These are phyloP conservation scores for Callipepla squamata DNA, from an alignment of 2,113 vertebrate genomes.

Conservation along the genomic window DNA sequence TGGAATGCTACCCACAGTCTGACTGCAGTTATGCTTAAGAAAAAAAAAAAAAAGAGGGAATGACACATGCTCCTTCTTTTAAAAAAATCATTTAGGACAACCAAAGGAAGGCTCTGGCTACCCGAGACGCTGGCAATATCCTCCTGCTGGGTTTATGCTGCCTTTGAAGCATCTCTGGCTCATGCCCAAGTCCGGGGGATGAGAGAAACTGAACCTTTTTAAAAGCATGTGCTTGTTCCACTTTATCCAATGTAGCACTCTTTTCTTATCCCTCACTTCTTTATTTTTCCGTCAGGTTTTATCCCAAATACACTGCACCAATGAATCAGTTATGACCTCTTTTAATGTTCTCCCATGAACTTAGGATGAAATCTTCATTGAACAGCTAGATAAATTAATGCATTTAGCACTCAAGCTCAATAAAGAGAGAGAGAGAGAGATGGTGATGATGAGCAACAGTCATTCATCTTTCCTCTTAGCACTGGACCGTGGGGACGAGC, in stretches of 20 bases:
- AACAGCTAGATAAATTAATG: background rate
- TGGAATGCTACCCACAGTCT: background rate
- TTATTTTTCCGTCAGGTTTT: background rate
- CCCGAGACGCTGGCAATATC: background rate
- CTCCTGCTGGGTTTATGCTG: slow-evolving; percentile 4
- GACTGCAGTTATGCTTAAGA: background rate
- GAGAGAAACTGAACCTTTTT: background rate
- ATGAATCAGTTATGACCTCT: background rate
- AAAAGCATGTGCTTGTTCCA: background rate
- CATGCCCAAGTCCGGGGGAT: background rate
- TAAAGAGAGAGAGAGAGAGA: background rate
- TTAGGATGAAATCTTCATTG: background rate
- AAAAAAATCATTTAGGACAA: slow-evolving; percentile 4
- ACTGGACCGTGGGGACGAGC: background rate
- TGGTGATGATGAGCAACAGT: background rate
- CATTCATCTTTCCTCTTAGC: background rate
- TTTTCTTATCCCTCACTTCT: background rate
- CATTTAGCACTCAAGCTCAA: background rate
- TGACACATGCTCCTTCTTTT: background rate
- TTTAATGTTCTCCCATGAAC: background rate
- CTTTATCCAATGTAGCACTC: background rate
- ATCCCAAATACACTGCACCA: background rate
- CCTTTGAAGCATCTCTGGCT: slow-evolving; percentile 16
- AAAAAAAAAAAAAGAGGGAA: background rate
- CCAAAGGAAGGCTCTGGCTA: background rate